Percentiles rank a stretch among this genome's conserved stretches.
Evolutionary conservation across 2,888 invertebrate genomes (phyloP).

Genomic region (Acrobasis suavella): DNA sequence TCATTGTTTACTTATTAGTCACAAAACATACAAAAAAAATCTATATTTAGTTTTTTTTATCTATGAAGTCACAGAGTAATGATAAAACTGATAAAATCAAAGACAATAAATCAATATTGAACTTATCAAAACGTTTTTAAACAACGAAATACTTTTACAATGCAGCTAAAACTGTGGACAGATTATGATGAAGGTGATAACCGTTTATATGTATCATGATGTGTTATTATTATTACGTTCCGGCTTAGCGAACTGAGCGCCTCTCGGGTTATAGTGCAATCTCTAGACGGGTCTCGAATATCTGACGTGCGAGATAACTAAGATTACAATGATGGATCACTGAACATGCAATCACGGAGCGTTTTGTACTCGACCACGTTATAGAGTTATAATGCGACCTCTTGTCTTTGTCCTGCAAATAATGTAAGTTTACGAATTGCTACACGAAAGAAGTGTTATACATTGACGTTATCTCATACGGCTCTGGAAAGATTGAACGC

Average conservation of each 20-base stretch:
- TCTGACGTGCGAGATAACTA: neutral
- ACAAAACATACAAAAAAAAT: neutral
- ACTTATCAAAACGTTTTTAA: neutral
- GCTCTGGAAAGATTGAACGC: neutral
- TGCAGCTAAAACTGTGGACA: constrained; percentile 39
- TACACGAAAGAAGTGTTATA: neutral
- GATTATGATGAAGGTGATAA: constrained; percentile 36
- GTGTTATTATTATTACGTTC: constrained; percentile 14
- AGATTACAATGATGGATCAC: neutral
- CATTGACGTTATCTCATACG: neutral
- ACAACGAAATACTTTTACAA: constrained; percentile 36
- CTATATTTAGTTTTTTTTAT: neutral
- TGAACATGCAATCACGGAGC: neutral
- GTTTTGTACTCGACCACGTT: neutral
- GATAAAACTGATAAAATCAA: neutral
- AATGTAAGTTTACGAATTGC: neutral
- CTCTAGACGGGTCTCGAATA: neutral
- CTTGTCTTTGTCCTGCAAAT: neutral
- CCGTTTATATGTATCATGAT: constrained; percentile 30
- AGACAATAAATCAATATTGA: neutral
- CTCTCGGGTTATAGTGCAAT: constrained; percentile 51
- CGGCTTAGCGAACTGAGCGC: constrained; percentile 46
- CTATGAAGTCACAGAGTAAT: neutral
- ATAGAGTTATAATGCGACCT: neutral
- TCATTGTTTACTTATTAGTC: constrained; percentile 18